Conservation (phyloP, 2,113 vertebrate species). For the Paracanthobrama guichenoti region DNA sequence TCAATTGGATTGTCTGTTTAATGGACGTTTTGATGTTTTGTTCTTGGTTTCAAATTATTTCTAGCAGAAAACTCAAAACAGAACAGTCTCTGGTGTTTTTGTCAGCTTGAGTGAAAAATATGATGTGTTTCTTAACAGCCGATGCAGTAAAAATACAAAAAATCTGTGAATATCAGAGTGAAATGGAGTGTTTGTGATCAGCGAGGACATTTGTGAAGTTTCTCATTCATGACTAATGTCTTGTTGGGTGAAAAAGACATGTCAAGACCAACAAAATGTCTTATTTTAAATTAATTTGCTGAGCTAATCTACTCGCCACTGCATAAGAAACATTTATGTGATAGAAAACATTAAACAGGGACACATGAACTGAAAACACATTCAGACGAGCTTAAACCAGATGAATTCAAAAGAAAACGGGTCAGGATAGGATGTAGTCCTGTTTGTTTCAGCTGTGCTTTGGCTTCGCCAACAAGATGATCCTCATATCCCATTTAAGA, state of each 20-base stretch:
- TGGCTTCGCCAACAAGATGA: conserved; percentile 43
- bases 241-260: not conserved
- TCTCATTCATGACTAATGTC: conserved; percentile 8
- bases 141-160: not conserved
- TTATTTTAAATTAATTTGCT: not conserved
- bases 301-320: not conserved
- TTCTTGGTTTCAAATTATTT: conserved; percentile 46
- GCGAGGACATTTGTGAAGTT: not conserved
- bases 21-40: conserved; percentile 45
- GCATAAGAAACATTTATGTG: not conserved
- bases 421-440: not conserved
- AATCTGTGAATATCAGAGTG: not conserved
- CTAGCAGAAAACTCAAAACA: conserved; percentile 34
- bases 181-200: not conserved
- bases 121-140: conserved; percentile 14
- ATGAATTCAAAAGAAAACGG: not conserved
- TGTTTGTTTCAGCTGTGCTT: conserved; percentile 35
- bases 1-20: conserved; percentile 50
- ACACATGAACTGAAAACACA: not conserved
- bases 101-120: not conserved
- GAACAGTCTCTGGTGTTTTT: conserved; percentile 10
- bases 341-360: not conserved
- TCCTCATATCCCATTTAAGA: conserved; percentile 38
- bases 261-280: not conserved
- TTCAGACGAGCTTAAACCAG: not conserved